Percentiles rank a stretch among this genome's conserved stretches.
Conservation (phyloP, 2,888 invertebrate species). For the Athripsodes cinereus region DNA sequence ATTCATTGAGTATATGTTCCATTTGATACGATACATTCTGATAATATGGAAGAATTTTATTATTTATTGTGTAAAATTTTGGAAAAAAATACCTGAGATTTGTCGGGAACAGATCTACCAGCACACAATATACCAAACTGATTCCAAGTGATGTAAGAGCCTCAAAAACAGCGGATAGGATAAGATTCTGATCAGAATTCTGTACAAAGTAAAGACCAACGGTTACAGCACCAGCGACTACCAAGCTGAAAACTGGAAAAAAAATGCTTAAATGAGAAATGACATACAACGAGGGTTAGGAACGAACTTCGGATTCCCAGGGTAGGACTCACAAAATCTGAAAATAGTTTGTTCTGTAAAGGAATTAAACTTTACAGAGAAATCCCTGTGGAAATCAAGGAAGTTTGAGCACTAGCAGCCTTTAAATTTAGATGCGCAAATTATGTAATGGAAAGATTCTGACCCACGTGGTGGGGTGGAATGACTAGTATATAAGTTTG, state of each 20-base stretch:
- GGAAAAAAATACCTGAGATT: constrained; percentile 61
- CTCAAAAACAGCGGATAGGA: constrained; percentile 73
- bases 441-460: no score
- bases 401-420: neutral
- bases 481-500: neutral
- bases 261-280: neutral
- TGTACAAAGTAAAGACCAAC: constrained; percentile 70
- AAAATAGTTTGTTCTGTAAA: no score
- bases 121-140: constrained; percentile 73
- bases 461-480: no score
- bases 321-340: no score
- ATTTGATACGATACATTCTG: no score
- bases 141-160: constrained; percentile 74
- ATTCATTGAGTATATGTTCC: no score
- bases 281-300: neutral
- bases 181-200: constrained; percentile 63
- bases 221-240: constrained; percentile 66
- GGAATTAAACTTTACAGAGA: no score
- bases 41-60: no score
- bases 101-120: constrained; percentile 77
- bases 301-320: no score
- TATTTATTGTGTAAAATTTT: no score
- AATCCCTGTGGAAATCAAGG: no score
- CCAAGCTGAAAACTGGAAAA: constrained; percentile 64
- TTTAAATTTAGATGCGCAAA: neutral